A percentile compares a stretch with the other conserved stretches of the same genome.
These are phyloP conservation scores for Pomatostomus ruficeps DNA, from an alignment of 2,113 vertebrate species.

Conservation along the genomic window DNA sequence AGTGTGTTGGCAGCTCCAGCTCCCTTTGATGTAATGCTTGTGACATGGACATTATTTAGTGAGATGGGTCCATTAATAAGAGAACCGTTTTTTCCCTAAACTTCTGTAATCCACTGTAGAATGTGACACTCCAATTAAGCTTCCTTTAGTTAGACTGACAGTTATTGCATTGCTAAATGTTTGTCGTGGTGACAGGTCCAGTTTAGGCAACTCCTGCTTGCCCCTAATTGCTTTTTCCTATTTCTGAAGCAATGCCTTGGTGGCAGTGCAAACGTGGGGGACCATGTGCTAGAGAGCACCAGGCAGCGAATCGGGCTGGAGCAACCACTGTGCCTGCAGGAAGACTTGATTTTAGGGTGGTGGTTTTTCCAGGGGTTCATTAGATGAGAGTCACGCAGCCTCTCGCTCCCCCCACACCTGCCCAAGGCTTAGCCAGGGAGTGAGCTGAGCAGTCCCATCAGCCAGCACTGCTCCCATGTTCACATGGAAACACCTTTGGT, in stretches of 20 bases:
- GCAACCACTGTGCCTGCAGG: neutral
- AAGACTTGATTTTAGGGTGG: neutral
- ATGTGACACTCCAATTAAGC: conserved; percentile 1
- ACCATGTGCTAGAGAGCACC: neutral
- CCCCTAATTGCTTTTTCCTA: neutral
- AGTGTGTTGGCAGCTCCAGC: neutral
- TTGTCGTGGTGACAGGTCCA: neutral
- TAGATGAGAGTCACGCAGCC: neutral
- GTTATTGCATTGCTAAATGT: neutral
- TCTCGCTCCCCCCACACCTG: neutral
- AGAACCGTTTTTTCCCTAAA: neutral
- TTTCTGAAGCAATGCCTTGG: neutral
- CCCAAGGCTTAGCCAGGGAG: neutral
- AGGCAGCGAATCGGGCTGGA: neutral
- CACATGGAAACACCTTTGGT: neutral
- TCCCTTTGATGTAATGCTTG: neutral
- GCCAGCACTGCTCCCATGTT: neutral
- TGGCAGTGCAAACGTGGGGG: neutral
- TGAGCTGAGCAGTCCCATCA: neutral
- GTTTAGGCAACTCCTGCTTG: neutral
- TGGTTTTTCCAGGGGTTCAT: neutral
- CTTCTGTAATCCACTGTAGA: neutral
- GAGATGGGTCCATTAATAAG: neutral
- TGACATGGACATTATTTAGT: neutral
- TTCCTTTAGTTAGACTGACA: neutral